A percentile compares a stretch with the other conserved stretches of the same genome.
These are phyloP conservation scores for Ondatra zibethicus DNA, from an alignment of 2,113 vertebrate species.

Conservation along the genomic window DNA sequence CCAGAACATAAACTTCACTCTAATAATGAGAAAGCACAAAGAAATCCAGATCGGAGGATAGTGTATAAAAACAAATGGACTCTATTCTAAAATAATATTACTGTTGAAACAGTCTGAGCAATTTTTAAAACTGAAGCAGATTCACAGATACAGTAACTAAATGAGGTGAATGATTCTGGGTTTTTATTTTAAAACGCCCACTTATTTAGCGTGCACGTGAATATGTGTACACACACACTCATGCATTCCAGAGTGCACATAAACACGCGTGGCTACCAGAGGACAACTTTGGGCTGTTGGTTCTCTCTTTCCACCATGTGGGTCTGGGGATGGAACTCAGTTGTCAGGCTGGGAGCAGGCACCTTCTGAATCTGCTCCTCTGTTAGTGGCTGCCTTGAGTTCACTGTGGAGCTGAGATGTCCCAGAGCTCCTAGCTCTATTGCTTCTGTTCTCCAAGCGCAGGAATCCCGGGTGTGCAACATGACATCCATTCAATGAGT, in stretches of 20 bases:
- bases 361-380: neutral
- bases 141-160: neutral
- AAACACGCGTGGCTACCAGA: neutral
- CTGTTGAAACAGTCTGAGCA: neutral
- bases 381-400: neutral
- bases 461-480: too few species aligned
- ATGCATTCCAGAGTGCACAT: neutral
- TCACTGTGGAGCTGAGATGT: neutral
- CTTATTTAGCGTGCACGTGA: neutral
- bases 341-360: neutral
- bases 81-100: neutral
- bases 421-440: neutral
- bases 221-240: neutral
- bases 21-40: slow-evolving; percentile 19
- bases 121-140: neutral
- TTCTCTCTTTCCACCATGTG: neutral
- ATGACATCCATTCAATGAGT: neutral
- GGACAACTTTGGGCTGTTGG: neutral
- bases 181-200: neutral
- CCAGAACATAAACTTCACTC: slow-evolving; percentile 16
- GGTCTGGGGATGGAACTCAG: too few species aligned
- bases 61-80: slow-evolving; percentile 24
- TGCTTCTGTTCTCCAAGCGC: neutral
- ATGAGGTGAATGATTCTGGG: neutral
- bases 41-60: slow-evolving; percentile 13